Evolutionary conservation across 2,888 invertebrate species (phyloP).

Genomic region (Ichneumoninae sp.): DNA sequence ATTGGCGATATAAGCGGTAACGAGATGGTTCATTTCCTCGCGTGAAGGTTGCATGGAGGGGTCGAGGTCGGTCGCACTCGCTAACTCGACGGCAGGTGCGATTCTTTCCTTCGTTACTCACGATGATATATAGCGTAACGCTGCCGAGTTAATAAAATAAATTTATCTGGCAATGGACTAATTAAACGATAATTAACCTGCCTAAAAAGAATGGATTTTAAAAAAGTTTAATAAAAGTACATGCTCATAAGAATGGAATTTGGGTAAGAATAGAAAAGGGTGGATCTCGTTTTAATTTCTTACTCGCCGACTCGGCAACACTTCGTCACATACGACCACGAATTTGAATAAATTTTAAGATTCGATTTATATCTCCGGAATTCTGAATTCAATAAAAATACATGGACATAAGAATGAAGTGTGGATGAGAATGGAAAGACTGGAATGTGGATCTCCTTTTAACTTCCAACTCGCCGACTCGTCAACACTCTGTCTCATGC

Average conservation of each 20-base stretch:
- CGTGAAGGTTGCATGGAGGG: constrained; percentile 31
- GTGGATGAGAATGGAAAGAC: not conserved
- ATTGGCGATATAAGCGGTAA: constrained; percentile 15
- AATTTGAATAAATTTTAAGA: not conserved
- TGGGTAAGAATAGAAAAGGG: not conserved
- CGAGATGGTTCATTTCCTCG: constrained; percentile 27
- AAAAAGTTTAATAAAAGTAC: constrained; percentile 5
- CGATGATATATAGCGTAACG: not conserved
- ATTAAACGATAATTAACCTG: not conserved
- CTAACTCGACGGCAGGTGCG: constrained; percentile 26
- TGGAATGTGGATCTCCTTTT: not conserved
- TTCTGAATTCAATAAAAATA: no score
- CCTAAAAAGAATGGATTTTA: not conserved
- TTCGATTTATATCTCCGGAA: not conserved
- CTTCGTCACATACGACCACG: not conserved
- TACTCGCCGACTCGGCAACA: not conserved
- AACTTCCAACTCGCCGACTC: not conserved
- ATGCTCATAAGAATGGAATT: not conserved
- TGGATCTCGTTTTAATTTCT: not conserved
- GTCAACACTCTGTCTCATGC: not conserved
- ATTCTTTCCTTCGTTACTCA: not conserved
- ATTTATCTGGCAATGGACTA: not conserved
- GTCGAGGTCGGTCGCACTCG: constrained; percentile 44
- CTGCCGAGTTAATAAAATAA: not conserved
- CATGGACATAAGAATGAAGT: not conserved